Evolutionary conservation across 1,140 invertebrate genomes (phyloP), one percentile per base, ranked within the genome.

Genomic region (Caenorhabditis inopinata): DNA sequence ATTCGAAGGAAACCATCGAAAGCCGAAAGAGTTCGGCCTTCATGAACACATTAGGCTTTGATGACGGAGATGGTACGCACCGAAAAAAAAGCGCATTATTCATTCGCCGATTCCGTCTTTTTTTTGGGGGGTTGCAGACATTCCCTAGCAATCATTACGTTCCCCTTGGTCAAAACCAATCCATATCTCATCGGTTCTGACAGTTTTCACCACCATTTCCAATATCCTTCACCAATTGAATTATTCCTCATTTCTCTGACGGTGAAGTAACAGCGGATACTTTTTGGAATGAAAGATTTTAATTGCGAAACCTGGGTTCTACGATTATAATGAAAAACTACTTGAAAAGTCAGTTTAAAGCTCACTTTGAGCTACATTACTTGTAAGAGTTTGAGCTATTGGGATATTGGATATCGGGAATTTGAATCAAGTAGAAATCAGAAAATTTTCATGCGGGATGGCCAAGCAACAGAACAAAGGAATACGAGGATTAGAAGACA

Each of bases 21-120:
- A 51, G 49, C 49, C 49, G 49, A 51, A 51, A 51, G 49, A 51
- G 49, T 51, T 51, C 14, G 49, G 18, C 49, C 49, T 51, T 51
- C 49, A 51, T 51, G 21, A 51, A 51, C 18, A 25, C 49, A 51
- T 51, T 51, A 51, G 23, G 49, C 14, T 16, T 47, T 47, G 14
- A 21, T 7, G 23, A 7, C 6, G 49, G 27, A 51, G 27, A 25
- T n/a, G 23, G 23, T 12, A n/a, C n/a, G n/a, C 47, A 25, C 18
- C 23, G 21, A 51, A 21, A 51, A 51, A 51, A 51, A 51, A 51
- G n/a, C 49, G 23, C 49, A 51, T 51, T 51, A 51, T 51, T 51
- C 49, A 51, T 51, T 51, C 49, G 49, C 49, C 49, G 21, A 25
- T 51, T 51, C 23, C 18, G 23, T 7, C 27, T n/a, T 16, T 51